A percentile compares a stretch with the other conserved stretches of the same genome.
Evolutionary conservation across 2,888 invertebrate genomes (phyloP).

Genomic region (Caenorhabditis uteleia): DNA sequence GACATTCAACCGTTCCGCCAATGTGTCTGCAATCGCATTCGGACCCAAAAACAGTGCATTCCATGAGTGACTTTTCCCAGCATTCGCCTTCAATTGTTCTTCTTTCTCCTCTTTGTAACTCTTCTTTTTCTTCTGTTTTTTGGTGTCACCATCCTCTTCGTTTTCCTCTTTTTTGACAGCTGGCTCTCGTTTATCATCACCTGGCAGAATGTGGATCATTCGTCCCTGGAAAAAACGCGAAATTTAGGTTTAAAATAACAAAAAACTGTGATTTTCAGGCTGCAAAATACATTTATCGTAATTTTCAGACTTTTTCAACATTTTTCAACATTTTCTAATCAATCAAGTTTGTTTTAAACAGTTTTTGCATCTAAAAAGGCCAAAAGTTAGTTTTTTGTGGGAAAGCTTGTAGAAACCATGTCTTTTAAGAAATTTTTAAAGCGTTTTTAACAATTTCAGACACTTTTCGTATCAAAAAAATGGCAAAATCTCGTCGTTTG

Average conservation of each 20-base stretch:
- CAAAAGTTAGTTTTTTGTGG: too few species aligned
- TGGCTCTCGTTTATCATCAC: conserved; percentile 75
- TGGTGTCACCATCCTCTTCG: conserved; percentile 19
- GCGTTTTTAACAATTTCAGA: not conserved
- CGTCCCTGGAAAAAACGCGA: conserved; percentile 77
- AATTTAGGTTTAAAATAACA: not conserved
- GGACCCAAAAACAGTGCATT: conserved; percentile 90
- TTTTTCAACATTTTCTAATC: too few species aligned
- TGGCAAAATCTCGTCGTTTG: too few species aligned
- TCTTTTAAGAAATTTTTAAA: too few species aligned
- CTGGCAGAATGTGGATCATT: conserved; percentile 90
- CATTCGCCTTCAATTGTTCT: conserved; percentile 76
- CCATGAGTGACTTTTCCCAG: conserved; percentile 83
- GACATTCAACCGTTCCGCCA: conserved; percentile 83
- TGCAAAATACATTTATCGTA: too few species aligned
- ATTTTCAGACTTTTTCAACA: too few species aligned
- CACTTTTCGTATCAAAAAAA: not conserved
- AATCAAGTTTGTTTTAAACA: too few species aligned
- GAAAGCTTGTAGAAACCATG: too few species aligned
- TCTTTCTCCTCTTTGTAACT: conserved; percentile 84
- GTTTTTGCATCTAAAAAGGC: too few species aligned
- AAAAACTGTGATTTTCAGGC: too few species aligned
- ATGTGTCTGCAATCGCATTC: conserved; percentile 89
- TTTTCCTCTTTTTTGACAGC: conserved; percentile 14
- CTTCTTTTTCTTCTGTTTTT: conserved; percentile 69